Evolutionary conservation across 2,113 vertebrate species (phyloP), one percentile per base, ranked within the genome.

Genomic region (Pungitius pungitius): DNA sequence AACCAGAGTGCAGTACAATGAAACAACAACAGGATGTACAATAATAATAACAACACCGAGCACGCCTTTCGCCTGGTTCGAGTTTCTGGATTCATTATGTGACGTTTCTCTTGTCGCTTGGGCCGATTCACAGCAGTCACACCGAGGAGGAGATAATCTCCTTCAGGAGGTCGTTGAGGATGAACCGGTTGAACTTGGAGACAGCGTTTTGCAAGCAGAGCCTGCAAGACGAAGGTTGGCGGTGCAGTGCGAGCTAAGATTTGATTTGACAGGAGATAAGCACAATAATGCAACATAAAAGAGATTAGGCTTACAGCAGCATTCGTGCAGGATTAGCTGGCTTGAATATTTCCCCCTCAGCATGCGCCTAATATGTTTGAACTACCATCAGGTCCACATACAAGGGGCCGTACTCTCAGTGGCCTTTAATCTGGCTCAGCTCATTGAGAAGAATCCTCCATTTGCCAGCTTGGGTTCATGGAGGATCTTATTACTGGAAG

Each of bases 301-400:
- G 40, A 55, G 43, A 68, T 77, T 77, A 45, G 65, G 69, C 73
- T 82, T 87, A 69, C 47, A 52, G 17, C 17, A 15, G 33, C 43
- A 76, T 80, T 75, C 17, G 57, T 65, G 39, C 37, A 40, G 78
- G 84, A 88, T 90, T 87, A 89, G 58, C 51, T 69, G 3, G 3
- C n/a, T 69, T 65, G 64, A 80, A 8, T 42, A 56, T 82, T 47
- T 42, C 22, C 27, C 55, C 22, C 74, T 82, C 83, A 86, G 45
- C 59, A 30, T 78, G 78, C 57, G 10, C 12, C 47, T 55, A 35
- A 67, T 77, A 77, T 72, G 45, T 75, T 63, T 75, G 33, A 87
- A 73, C 45, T 68, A 17, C 37, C 69, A 73, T 85, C 73, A 77
- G 67, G 37, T 76, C 75, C 30, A 56, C 42, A 60, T 55, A 39